Evolutionary conservation across 2,797 vertebrate genomes (phyloP).

Genomic region (Chelmon rostratus): DNA sequence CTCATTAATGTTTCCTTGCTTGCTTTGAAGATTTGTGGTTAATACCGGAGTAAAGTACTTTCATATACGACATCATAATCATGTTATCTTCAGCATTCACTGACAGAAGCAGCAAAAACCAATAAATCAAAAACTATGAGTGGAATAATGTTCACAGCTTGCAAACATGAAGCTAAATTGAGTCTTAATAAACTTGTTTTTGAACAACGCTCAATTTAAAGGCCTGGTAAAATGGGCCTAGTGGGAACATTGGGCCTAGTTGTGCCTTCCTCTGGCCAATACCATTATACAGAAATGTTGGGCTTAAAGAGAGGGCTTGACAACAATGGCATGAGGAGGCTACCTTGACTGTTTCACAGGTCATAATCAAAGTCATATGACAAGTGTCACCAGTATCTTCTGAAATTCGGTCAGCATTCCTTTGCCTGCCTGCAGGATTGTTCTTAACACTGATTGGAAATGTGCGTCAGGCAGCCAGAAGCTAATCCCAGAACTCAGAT

Average conservation of each 20-base stretch:
- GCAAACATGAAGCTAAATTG: background rate
- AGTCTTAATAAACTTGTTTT: background rate
- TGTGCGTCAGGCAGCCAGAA: too few species aligned
- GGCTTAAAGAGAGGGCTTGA: slow-evolving; percentile 73
- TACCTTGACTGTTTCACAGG: slow-evolving; percentile 79
- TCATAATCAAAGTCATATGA: slow-evolving; percentile 83
- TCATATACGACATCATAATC: background rate
- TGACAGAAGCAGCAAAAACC: background rate
- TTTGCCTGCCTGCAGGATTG: background rate
- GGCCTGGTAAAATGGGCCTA: background rate
- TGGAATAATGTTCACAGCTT: background rate
- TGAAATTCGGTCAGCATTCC: background rate
- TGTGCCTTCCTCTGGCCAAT: slow-evolving; percentile 36
- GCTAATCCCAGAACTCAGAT: background rate
- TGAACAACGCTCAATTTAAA: background rate
- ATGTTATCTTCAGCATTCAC: background rate
- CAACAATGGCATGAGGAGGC: slow-evolving; percentile 62
- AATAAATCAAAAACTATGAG: background rate
- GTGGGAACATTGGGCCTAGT: background rate
- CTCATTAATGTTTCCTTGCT: background rate
- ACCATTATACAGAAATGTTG: slow-evolving; percentile 66
- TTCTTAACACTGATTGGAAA: background rate
- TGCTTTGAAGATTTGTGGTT: background rate
- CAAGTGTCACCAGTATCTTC: too few species aligned
- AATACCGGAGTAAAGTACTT: background rate